Evolutionary conservation across 2,113 vertebrate genomes (phyloP).

Genomic region (Aegypius monachus): DNA sequence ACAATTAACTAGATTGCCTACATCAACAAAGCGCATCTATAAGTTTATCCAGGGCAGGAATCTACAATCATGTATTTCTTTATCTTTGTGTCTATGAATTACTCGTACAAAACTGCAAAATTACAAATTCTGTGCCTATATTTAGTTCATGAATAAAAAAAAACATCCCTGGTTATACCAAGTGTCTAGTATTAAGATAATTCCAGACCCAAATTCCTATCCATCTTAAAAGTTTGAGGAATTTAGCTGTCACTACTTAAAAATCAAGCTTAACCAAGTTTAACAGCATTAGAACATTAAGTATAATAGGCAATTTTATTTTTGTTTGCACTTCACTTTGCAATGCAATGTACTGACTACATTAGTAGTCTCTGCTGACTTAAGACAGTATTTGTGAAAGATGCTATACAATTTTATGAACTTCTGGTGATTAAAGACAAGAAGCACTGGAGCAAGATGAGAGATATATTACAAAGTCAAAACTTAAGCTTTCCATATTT

Average conservation of each 20-base stretch:
- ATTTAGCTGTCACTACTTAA: slow-evolving; percentile 2
- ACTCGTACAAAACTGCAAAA: background rate
- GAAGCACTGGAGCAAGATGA: background rate
- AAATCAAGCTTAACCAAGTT: slow-evolving; percentile 24
- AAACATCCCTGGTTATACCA: background rate
- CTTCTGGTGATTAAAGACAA: background rate
- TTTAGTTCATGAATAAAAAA: background rate
- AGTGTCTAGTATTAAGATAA: background rate
- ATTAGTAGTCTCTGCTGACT: background rate
- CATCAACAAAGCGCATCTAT: background rate
- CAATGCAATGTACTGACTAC: background rate
- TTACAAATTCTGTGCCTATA: background rate
- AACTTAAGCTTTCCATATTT: background rate
- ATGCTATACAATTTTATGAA: background rate
- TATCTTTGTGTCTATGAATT: background rate
- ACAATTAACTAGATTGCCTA: background rate
- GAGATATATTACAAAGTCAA: background rate
- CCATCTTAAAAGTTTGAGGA: background rate
- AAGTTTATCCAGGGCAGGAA: background rate
- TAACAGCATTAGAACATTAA: slow-evolving; percentile 11
- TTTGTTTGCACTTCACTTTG: slow-evolving; percentile 6
- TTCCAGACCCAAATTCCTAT: background rate
- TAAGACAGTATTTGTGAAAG: background rate
- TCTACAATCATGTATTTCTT: background rate
- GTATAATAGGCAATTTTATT: slow-evolving; percentile 21